phyloP scores from a whole-genome alignment of 2,797 vertebrate genomes.

The Microctenopoma stevenorrisi region DNA sequence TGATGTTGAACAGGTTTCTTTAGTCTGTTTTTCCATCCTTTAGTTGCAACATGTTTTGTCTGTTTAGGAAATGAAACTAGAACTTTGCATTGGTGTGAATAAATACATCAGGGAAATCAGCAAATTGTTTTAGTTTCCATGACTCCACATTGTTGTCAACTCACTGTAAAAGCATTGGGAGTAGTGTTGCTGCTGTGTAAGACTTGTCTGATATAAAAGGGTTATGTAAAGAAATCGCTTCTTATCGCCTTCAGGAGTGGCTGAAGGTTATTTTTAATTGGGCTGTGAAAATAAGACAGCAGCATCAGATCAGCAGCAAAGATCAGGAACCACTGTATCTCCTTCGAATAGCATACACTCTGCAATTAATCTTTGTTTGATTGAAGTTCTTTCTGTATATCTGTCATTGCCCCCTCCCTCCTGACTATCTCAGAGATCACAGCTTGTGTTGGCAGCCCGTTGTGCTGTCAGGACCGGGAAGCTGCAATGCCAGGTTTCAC shows the following conservation, averaged over 20 bases:
- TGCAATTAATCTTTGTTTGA: not conserved
- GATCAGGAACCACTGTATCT: not conserved
- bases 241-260: not conserved
- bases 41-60: too few relatives aligned
- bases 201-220: not conserved
- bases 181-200: not conserved
- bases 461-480: conserved; percentile 34
- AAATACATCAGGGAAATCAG: too few relatives aligned
- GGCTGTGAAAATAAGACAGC: not conserved
- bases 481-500: conserved; percentile 27
- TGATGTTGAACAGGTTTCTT: not conserved
- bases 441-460: conserved; percentile 55
- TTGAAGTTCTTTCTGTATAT: not conserved
- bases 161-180: not conserved
- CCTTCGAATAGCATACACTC: not conserved
- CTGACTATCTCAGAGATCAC: conserved; percentile 27
- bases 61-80: too few relatives aligned
- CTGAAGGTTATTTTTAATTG: not conserved
- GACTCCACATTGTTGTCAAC: not conserved
- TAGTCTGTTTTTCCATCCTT: too few relatives aligned
- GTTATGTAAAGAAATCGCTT: not conserved
- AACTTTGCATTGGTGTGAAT: too few relatives aligned
- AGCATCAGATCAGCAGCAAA: not conserved
- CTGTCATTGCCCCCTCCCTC: not conserved
- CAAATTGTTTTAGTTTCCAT: not conserved